Evolutionary conservation across 2,113 vertebrate species (phyloP).

Genomic region (Upupa epops): DNA sequence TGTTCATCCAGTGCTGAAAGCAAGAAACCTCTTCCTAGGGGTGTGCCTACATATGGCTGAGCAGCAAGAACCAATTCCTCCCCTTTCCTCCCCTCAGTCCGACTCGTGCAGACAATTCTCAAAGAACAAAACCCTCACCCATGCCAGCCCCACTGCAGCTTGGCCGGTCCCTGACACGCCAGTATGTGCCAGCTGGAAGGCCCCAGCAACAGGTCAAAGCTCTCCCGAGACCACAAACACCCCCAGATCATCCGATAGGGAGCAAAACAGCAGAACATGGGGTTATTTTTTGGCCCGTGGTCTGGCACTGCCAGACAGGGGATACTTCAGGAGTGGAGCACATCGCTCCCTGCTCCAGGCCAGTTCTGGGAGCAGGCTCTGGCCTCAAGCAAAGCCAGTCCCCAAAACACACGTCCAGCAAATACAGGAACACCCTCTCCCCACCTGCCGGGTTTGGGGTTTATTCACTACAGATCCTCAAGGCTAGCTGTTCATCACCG

Average conservation of each 20-base stretch:
- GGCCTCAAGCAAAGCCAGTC: background rate
- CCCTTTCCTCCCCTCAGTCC: too few species aligned
- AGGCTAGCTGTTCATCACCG: background rate
- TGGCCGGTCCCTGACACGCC: fast-evolving
- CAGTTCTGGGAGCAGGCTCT: background rate
- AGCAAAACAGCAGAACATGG: background rate
- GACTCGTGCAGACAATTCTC: fast-evolving
- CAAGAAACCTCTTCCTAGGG: background rate
- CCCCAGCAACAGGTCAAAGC: background rate
- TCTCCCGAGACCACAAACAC: fast-evolving
- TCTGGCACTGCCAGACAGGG: background rate
- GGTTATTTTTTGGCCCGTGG: background rate
- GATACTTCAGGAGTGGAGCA: too few species aligned
- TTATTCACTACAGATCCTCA: background rate
- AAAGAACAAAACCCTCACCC: background rate
- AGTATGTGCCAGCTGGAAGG: background rate
- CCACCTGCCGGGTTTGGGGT: background rate
- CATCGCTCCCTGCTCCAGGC: background rate
- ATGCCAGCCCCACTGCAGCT: background rate
- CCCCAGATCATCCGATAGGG: fast-evolving
- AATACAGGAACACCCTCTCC: fast-evolving
- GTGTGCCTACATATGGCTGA: background rate
- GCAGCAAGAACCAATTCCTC: background rate
- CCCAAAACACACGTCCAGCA: fast-evolving
- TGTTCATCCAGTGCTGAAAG: fast-evolving